Evolutionary conservation across 1,140 invertebrate genomes (phyloP), one percentile per base, ranked within the genome.

Genomic region (Panagrolaimus sp.): DNA sequence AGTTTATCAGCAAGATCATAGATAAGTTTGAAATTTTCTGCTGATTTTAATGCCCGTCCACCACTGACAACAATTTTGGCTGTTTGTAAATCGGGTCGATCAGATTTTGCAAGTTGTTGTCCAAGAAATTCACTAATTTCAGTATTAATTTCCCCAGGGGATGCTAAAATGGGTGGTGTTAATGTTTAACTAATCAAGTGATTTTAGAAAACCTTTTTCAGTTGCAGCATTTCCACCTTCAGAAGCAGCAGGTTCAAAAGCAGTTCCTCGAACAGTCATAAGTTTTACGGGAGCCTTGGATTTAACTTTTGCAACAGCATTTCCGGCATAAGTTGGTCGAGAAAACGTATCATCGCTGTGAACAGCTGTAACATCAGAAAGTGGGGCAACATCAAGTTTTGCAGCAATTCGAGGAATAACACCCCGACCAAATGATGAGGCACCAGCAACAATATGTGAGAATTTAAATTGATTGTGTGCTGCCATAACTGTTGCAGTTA

Each of bases 1-100:
- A 98, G 84, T 85, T 97, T 97, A 84, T 98, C 96, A 75, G 96
- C 96, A 77, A 99, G 88, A 28, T 91, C 89, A 84, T 98, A 98
- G 68, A 99, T 84, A 68, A 99, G 83, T 84, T 96, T 90, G 86
- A 99, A 99, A 83, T 98, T 98, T 12, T 98, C 96, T 0, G 92
- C 94, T 62, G 90, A 96, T 86, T 98, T 98, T 78, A 99, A 87
- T 65, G 95, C 96, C 76, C 96, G 88, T 72, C 91, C 91, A 83
- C 94, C 94, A 80, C 92, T 92, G 14, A 96, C 88, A 76, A 96
- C 91, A 72, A 89, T 88, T 84, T 92, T 94, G 28, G 94, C 94
- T 84, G 90, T 89, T 0, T 92, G 90, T 21, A 99, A 85, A 84
- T 98, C 95, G 12, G 96, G 96, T 67, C 96, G 88, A 84, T 99